Base-by-base conservation (phyloP, 1,140 invertebrate species). In the Plectrocnemia conspersa region DNA sequence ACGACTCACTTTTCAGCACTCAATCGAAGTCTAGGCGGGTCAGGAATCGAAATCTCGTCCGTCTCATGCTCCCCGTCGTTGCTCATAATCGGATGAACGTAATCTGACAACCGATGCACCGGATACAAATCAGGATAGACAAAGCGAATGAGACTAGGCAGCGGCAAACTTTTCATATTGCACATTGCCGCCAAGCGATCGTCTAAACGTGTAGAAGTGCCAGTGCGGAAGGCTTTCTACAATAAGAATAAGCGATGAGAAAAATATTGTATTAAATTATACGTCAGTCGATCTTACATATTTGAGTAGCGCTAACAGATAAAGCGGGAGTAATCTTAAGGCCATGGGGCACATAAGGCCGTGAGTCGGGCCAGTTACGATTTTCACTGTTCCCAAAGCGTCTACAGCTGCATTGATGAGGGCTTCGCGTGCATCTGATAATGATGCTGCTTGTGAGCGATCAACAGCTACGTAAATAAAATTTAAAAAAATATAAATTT, bases 111-210 rank as follows among this genome's bases (percentile, higher is more conserved):
- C 58, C 71, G 72, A 70, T 97, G 91, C 33, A 99, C 70, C 5
- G 92, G 84, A 75, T 97, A 99, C 27, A 99, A 76, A 72, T 93
- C 87, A 7, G 97, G 96, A 79, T 98, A 97, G 54, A 98, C 81
- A 45, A 78, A 79, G 62, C 92, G 86, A 63, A 98, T 81, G 2
- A 99, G 77, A 63, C 85, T 80, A 46, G 74, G 68, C 13, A 97
- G 71, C 15, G 97, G 94, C 62, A 93, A 68, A 22, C 83, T 85
- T 76, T 98, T 98, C 78, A 97, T 86, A 68, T 89, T 83, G 67
- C 92, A 90, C 92, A 99, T 94, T 36, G 89, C 86, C 65, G 82
- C 91, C 2, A 96, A 84, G 29, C 96, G 80, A 69, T 98, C 93
- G 76, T 99, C 97, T 24, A 97, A 69, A 24, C 89, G 82, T 0